phyloP scores from a whole-genome alignment of 2,113 vertebrate genomes.

The Thinocorus orbignyianus region DNA sequence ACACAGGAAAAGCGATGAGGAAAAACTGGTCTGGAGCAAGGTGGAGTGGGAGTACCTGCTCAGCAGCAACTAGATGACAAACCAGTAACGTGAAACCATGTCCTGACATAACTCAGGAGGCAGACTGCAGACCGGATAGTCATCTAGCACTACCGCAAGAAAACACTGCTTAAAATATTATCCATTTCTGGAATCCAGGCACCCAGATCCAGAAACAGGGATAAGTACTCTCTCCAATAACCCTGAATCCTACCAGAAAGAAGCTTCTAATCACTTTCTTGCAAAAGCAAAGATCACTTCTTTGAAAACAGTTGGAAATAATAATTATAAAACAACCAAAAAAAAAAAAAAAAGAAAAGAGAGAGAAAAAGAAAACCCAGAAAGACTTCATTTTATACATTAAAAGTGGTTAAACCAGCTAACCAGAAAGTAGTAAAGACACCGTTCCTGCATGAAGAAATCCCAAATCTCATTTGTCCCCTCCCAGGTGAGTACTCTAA shows the following conservation, averaged over 20 bases:
- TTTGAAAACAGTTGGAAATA: neutral
- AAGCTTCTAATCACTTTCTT: neutral
- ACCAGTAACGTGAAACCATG: rapidly evolving
- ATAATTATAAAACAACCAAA: neutral
- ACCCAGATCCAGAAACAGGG: neutral
- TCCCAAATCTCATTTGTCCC: neutral
- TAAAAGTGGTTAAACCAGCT: neutral
- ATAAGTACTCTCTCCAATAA: neutral
- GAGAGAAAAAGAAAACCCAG: neutral
- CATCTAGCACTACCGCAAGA: neutral
- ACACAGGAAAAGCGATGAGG: rapidly evolving
- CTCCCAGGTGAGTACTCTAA: neutral
- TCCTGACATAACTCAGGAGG: neutral
- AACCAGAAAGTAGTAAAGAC: neutral
- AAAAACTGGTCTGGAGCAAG: neutral
- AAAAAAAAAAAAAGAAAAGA: neutral
- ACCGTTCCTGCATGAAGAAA: neutral
- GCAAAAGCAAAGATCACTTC: neutral
- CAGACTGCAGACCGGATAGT: neutral
- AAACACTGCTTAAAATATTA: neutral
- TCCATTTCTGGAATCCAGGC: neutral
- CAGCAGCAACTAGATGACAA: neutral
- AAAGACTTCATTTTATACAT: neutral
- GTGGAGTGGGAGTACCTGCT: neutral
- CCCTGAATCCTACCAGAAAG: neutral